These are phyloP conservation scores for Muscicapa comitata DNA, from an alignment of 2,797 vertebrate genomes.

Conservation along the genomic window DNA sequence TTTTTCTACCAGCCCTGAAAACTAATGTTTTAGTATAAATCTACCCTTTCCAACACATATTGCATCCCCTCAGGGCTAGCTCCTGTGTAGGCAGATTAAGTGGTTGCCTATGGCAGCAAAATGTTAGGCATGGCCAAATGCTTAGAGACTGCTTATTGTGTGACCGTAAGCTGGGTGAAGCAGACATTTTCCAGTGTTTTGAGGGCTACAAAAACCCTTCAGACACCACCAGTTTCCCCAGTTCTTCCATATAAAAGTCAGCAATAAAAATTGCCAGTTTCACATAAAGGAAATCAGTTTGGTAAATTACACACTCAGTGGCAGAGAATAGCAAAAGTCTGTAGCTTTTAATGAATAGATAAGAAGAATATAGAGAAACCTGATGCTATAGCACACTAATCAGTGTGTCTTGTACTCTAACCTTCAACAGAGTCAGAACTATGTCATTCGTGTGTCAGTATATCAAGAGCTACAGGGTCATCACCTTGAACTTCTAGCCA, in stretches of 20 bases:
- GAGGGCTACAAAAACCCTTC: background rate
- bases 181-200: slow-evolving; percentile 6
- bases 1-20: slow-evolving; percentile 33
- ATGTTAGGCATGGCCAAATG: slow-evolving; percentile 28
- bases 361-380: background rate
- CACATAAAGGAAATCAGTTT: background rate
- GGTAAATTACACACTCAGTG: background rate
- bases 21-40: slow-evolving; percentile 48
- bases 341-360: background rate
- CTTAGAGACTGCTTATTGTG: slow-evolving; percentile 37
- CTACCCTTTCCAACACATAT: slow-evolving; percentile 39
- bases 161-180: background rate
- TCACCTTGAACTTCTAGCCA: background rate
- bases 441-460: background rate
- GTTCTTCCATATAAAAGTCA: background rate
- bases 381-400: background rate
- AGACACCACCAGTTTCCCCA: background rate
- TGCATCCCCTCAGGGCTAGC: slow-evolving; percentile 55
- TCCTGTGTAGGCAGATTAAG: slow-evolving; percentile 46
- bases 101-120: slow-evolving; percentile 57
- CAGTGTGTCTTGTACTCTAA: background rate
- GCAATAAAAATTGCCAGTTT: background rate
- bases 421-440: background rate
- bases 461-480: background rate
- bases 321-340: background rate